A percentile compares a stretch with the other conserved stretches of the same genome.
phyloP scores from a whole-genome alignment of 2,113 vertebrate species.

The Leptodactylus fuscus region DNA sequence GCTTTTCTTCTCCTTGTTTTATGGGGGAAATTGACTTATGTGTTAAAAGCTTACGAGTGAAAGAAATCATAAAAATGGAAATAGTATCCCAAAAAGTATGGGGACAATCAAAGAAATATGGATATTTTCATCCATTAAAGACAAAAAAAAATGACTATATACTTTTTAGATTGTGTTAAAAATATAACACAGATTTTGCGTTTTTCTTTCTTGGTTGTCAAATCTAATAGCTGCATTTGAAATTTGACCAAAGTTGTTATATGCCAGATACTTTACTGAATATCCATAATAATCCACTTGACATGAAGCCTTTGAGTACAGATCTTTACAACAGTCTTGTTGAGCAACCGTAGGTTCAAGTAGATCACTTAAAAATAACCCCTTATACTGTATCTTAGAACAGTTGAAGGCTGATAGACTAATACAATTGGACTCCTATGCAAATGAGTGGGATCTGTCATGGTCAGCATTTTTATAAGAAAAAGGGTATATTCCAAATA shows the following conservation, averaged over 20 bases:
- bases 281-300: background rate
- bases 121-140: background rate
- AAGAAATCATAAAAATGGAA: constrained; percentile 32
- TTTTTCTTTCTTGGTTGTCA: background rate
- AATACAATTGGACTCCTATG: no score
- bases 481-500: no score
- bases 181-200: background rate
- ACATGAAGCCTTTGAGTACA: background rate
- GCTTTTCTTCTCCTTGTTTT: constrained; percentile 54
- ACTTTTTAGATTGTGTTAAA: no score
- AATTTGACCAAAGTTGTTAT: background rate
- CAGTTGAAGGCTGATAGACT: no score
- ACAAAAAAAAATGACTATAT: background rate
- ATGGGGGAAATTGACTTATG: constrained; percentile 44
- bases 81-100: background rate
- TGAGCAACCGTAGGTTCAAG: background rate
- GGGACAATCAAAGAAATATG: no score
- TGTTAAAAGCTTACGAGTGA: constrained; percentile 48
- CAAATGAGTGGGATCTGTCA: no score
- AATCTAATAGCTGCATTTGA: background rate
- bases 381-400: no score
- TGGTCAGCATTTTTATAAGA: no score
- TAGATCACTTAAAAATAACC: no score
- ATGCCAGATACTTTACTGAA: no score
- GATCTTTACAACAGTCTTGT: background rate